A percentile compares a stretch with the other conserved stretches of the same genome.
Evolutionary conservation across 2,888 invertebrate species (phyloP).

Genomic region (Tetrapedia diversipes): DNA sequence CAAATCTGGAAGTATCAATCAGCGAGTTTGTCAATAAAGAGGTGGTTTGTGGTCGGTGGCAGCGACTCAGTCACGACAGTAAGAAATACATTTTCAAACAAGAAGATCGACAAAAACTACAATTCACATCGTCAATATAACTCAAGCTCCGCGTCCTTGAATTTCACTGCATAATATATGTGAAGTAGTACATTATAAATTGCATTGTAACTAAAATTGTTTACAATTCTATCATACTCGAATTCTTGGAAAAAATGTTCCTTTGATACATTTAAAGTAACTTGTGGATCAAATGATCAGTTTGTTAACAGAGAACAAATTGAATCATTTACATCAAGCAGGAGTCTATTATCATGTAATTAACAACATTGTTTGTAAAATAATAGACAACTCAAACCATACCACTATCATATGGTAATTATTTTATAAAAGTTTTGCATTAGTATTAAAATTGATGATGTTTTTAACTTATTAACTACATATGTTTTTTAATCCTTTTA

Average conservation of each 20-base stretch:
- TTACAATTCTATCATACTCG: slow-evolving; percentile 86
- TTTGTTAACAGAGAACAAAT: slow-evolving; percentile 88
- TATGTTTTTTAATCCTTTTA: slow-evolving; percentile 25
- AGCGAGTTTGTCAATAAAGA: no score
- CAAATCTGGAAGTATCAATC: no score
- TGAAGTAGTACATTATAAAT: slow-evolving; percentile 2
- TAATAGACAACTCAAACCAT: slow-evolving; percentile 90
- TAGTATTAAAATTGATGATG: not conserved
- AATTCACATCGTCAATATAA: no score
- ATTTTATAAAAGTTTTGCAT: not conserved
- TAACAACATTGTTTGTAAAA: slow-evolving; percentile 90
- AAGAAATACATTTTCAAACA: no score
- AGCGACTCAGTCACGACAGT: no score
- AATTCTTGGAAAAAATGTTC: slow-evolving; percentile 87
- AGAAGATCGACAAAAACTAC: no score
- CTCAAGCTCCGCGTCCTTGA: no score
- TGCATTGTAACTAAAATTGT: slow-evolving; percentile 55
- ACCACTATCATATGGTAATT: slow-evolving; percentile 89
- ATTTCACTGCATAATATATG: not conserved
- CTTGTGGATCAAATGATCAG: slow-evolving; percentile 89
- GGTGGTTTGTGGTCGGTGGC: no score
- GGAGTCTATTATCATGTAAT: slow-evolving; percentile 89
- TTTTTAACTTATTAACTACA: not conserved
- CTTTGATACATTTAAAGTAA: slow-evolving; percentile 87
- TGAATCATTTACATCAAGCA: slow-evolving; percentile 86